Conservation (phyloP, 2,797 vertebrate genomes). For the Chaunax sp. region DNA sequence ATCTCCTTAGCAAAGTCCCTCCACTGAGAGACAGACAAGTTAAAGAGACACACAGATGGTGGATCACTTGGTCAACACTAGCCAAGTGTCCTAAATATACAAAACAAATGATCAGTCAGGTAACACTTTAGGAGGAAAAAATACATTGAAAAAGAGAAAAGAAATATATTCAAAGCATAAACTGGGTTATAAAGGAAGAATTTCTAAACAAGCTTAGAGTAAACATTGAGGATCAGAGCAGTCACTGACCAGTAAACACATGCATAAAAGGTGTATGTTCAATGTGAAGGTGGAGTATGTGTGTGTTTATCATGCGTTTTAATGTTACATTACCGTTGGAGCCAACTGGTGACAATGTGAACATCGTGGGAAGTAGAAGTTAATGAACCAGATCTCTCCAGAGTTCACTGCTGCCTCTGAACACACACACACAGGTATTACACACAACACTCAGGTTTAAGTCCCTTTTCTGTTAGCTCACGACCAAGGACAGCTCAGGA, state of each 20-base stretch:
- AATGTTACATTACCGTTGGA: slow-evolving; percentile 85
- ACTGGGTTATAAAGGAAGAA: neutral
- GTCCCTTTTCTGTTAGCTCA: too few species aligned
- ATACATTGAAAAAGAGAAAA: neutral
- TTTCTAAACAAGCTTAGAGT: neutral
- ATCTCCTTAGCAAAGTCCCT: slow-evolving; percentile 97
- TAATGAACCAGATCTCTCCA: slow-evolving; percentile 98
- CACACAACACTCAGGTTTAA: neutral
- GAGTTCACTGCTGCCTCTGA: slow-evolving; percentile 94
- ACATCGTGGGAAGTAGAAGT: slow-evolving; percentile 97
- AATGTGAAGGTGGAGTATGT: too few species aligned
- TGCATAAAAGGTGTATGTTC: neutral
- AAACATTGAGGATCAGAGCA: neutral
- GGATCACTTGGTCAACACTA: neutral
- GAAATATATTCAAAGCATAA: neutral
- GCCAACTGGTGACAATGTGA: slow-evolving; percentile 97
- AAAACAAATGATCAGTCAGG: neutral
- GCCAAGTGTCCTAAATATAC: neutral
- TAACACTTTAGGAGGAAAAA: neutral
- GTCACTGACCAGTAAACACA: neutral
- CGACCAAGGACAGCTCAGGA: too few species aligned
- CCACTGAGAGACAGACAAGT: slow-evolving; percentile 84
- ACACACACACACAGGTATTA: slow-evolving; percentile 43
- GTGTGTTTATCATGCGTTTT: too few species aligned
- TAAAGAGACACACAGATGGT: neutral